These are phyloP conservation scores for Lagocephalus sceleratus DNA, from an alignment of 2,797 vertebrate genomes.

Conservation along the genomic window DNA sequence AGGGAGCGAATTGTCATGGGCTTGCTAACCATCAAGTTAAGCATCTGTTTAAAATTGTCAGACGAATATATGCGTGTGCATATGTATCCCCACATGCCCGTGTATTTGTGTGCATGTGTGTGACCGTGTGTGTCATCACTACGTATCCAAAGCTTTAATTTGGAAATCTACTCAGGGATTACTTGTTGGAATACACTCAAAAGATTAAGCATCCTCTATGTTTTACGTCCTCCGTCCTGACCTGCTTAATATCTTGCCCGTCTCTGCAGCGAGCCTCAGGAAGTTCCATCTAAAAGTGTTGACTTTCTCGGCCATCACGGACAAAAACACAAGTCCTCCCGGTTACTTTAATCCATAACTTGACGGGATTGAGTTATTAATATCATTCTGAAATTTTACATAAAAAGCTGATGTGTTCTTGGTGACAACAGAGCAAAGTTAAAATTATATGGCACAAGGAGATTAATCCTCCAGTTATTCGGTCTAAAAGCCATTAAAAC, in stretches of 20 bases:
- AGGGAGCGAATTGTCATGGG: slow-evolving; percentile 22
- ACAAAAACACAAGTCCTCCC: slow-evolving; percentile 12
- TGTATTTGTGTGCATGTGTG: slow-evolving; percentile 30
- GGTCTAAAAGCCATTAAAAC: slow-evolving; percentile 46
- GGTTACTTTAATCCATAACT: slow-evolving; percentile 16
- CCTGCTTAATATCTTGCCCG: slow-evolving; percentile 71
- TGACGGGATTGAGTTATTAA: background rate
- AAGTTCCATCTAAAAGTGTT: slow-evolving; percentile 48
- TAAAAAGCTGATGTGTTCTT: background rate
- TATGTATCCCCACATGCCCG: slow-evolving; percentile 10
- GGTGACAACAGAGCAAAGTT: slow-evolving; percentile 1
- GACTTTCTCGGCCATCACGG: slow-evolving; percentile 23
- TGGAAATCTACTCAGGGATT: slow-evolving; percentile 78
- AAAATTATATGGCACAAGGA: slow-evolving; percentile 15
- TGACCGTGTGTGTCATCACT: slow-evolving; percentile 57
- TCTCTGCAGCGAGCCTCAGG: slow-evolving; percentile 51
- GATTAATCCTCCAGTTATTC: slow-evolving; percentile 36
- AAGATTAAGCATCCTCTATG: slow-evolving; percentile 76
- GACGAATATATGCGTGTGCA: slow-evolving; percentile 8
- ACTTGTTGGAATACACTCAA: slow-evolving; percentile 78
- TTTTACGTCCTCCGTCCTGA: slow-evolving; percentile 71
- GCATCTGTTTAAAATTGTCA: slow-evolving; percentile 22
- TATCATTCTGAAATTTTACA: background rate
- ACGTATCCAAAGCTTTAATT: slow-evolving; percentile 75
- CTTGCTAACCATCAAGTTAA: background rate